Base-by-base conservation (phyloP, 2,888 invertebrate species). In the Andrena praecox region DNA sequence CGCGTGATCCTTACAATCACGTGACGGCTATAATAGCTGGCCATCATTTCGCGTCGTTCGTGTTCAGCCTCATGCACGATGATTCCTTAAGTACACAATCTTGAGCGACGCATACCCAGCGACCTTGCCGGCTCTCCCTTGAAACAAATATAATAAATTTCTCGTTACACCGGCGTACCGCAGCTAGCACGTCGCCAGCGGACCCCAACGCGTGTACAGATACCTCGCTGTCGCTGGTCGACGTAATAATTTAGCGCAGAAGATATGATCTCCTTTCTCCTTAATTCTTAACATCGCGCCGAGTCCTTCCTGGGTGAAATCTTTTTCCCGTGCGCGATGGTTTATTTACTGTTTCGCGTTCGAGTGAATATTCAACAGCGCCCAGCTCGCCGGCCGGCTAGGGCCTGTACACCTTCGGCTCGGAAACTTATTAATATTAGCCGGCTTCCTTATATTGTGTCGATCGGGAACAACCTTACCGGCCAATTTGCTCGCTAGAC, bases 1-100 rank as follows among this genome's bases (percentile, higher is more conserved):
- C 78, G 82, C 80, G 70, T 74, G 74, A 81, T 81, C 64, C 73
- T 64, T 73, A 56, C 48, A 69, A 73, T 81, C 85, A 82, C 85
- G 89, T 84, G 85, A 88, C 54, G 72, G 48, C 48, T 52, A 29
- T 31, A 68, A 80, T 74, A 75, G 54, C 60, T 35, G 69, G 63
- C 59, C 66, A 29, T 60, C 69, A 12, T 62, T 72, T 50, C 24
- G 12, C 27, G 20, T 66, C 29, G 33, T 69, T 76, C 63, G 20
- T 42, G 64, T 59, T 60, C 31, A 29, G 16, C 2, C n/a, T 50
- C 10, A 33, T 20, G 10, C 33, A 27, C 48, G 33, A n/a, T 10
- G 42, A 63, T 31, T n/a, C n/a, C 24, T 56, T 29, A 31, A 60
- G 54, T 20, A 20, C 8, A 24, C 54, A 27, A 24, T 56, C 20